A percentile compares a stretch with the other conserved stretches of the same genome.
These are phyloP conservation scores for Cerceris rybyensis DNA, from an alignment of 2,888 invertebrate species.

Conservation along the genomic window DNA sequence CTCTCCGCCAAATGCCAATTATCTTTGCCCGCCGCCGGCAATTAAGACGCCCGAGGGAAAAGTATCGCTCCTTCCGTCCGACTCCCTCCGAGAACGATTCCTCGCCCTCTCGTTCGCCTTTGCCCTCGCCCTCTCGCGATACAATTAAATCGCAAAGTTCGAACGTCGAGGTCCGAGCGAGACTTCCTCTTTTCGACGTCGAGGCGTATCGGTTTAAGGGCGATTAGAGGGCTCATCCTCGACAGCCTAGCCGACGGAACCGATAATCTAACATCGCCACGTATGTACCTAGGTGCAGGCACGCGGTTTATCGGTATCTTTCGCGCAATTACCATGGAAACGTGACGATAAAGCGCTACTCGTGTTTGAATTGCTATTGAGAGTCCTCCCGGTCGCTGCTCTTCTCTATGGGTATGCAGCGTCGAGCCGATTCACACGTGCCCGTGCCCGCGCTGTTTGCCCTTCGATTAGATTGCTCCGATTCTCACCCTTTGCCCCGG, in stretches of 20 bases:
- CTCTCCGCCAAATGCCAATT: constrained; percentile 72
- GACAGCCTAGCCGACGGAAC: background rate
- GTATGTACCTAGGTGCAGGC: constrained; percentile 52
- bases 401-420: constrained; percentile 67
- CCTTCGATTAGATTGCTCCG: constrained; percentile 68
- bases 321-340: constrained; percentile 75
- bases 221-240: constrained; percentile 3
- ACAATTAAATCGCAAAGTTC: background rate
- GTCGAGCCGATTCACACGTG: constrained; percentile 71
- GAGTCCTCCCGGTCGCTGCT: constrained; percentile 11
- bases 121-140: no score
- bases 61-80: constrained; percentile 33
- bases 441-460: constrained; percentile 47
- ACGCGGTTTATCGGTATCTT: constrained; percentile 61
- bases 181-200: background rate
- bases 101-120: constrained; percentile 2
- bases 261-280: constrained; percentile 42
- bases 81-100: constrained; percentile 1
- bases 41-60: constrained; percentile 54
- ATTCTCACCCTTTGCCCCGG: constrained; percentile 19
- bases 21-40: constrained; percentile 63
- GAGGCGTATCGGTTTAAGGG: background rate
- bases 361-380: constrained; percentile 72
- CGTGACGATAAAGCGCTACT: constrained; percentile 71
- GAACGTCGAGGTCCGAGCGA: background rate